These are phyloP conservation scores for Callipepla californica DNA, from an alignment of 2,113 vertebrate genomes.

Conservation along the genomic window DNA sequence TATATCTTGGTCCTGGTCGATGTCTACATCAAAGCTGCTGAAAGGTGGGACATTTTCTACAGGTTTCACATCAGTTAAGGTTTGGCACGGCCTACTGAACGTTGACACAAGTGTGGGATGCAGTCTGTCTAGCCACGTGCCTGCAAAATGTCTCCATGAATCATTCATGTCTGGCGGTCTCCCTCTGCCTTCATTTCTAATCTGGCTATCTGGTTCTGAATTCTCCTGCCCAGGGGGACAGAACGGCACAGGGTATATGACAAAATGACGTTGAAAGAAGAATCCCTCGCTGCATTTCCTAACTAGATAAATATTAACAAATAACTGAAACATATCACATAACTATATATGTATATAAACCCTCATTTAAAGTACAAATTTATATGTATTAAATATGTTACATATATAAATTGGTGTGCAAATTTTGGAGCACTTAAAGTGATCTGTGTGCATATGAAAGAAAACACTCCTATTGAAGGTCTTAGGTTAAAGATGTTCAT, in stretches of 20 bases:
- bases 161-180: not conserved
- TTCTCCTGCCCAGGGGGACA: slow-evolving; percentile 9
- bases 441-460: rapidly evolving
- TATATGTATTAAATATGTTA: too few relatives aligned
- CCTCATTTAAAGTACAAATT: not conserved
- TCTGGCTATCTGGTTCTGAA: slow-evolving; percentile 45
- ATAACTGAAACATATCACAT: not conserved
- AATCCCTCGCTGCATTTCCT: slow-evolving; percentile 64
- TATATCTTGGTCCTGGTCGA: not conserved
- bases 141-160: not conserved
- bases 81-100: slow-evolving; percentile 8
- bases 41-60: slow-evolving; percentile 21
- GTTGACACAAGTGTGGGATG: slow-evolving; percentile 39
- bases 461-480: not conserved
- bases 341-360: not conserved
- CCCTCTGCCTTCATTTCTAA: slow-evolving; percentile 38
- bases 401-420: not conserved
- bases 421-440: not conserved
- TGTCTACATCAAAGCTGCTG: not conserved
- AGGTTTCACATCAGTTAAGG: slow-evolving; percentile 32
- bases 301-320: slow-evolving; percentile 53
- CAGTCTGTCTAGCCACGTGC: slow-evolving; percentile 13
- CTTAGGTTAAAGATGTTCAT: not conserved
- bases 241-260: not conserved
- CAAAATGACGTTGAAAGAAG: slow-evolving; percentile 46